phyloP scores from a whole-genome alignment of 1,140 invertebrate genomes.

The Cecropterus lyciades region DNA sequence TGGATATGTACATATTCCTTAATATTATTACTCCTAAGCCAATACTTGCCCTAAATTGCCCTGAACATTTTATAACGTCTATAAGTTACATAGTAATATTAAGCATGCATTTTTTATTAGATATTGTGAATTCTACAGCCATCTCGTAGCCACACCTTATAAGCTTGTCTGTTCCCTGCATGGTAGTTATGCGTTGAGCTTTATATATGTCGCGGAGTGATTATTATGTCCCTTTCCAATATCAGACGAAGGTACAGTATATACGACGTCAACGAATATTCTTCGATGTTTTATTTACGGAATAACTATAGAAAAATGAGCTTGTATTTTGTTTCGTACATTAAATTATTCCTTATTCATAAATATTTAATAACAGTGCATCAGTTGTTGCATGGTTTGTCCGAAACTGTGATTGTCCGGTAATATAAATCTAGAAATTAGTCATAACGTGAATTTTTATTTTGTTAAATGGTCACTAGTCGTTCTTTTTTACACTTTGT shows the following conservation, averaged over 20 bases:
- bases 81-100: slow-evolving; percentile 8
- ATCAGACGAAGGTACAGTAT: slow-evolving; percentile 65
- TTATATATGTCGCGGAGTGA: slow-evolving; percentile 11
- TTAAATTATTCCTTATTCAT: no score
- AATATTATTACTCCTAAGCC: neutral
- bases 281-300: neutral
- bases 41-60: slow-evolving; percentile 8
- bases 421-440: no score
- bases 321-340: no score
- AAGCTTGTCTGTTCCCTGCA: slow-evolving; percentile 50
- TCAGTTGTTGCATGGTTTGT: no score
- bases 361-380: no score
- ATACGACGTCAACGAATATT: slow-evolving; percentile 8
- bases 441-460: no score
- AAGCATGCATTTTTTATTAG: slow-evolving; percentile 34
- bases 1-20: neutral
- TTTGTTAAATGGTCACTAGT: no score
- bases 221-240: slow-evolving; percentile 39
- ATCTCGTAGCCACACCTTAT: slow-evolving; percentile 57
- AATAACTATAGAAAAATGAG: no score
- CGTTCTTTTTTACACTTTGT: no score
- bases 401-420: no score
- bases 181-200: slow-evolving; percentile 55
- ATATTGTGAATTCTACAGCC: slow-evolving; percentile 70
- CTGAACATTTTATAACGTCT: neutral